Percentiles rank a stretch among this genome's conserved stretches.
Evolutionary conservation across 2,113 vertebrate species (phyloP).

Genomic region (Ornithorhynchus anatinus): DNA sequence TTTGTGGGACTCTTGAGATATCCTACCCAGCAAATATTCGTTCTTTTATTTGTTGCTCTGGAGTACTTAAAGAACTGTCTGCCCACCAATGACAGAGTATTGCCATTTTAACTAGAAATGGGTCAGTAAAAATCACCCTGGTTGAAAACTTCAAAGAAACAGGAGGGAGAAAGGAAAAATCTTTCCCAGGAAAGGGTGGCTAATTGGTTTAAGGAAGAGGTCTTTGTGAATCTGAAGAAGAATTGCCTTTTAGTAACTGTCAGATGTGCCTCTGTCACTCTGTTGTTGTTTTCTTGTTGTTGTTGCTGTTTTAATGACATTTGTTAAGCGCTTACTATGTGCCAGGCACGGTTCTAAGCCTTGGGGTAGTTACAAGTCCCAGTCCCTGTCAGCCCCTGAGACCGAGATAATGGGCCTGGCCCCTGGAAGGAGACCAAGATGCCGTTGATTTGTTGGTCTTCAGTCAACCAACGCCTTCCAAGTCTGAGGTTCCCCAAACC

Average conservation of each 20-base stretch:
- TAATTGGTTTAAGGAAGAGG: conserved; percentile 54
- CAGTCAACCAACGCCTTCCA: too few species aligned
- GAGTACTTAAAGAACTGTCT: conserved; percentile 65
- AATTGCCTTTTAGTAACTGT: conserved; percentile 1
- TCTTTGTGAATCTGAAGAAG: conserved; percentile 23
- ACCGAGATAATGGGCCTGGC: too few species aligned
- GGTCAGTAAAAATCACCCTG: conserved; percentile 41
- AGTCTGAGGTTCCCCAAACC: too few species aligned
- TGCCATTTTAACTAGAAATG: conserved; percentile 64
- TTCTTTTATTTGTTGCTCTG: conserved; percentile 68
- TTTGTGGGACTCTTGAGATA: conserved; percentile 66
- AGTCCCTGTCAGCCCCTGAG: too few species aligned
- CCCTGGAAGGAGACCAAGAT: too few species aligned
- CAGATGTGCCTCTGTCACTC: too few species aligned
- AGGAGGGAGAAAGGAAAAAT: conserved; percentile 20
- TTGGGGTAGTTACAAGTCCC: too few species aligned
- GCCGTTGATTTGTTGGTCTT: too few species aligned
- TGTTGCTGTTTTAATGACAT: not conserved
- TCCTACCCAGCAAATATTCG: conserved; percentile 39
- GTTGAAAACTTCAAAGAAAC: conserved; percentile 46
- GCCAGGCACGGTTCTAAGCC: too few species aligned
- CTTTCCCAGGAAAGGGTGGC: conserved; percentile 34
- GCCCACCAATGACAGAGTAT: conserved; percentile 67
- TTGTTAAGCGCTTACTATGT: too few species aligned
- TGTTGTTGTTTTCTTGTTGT: not conserved